phyloP scores from a whole-genome alignment of 92 coral and sea anemone species.

The Porites rus region DNA sequence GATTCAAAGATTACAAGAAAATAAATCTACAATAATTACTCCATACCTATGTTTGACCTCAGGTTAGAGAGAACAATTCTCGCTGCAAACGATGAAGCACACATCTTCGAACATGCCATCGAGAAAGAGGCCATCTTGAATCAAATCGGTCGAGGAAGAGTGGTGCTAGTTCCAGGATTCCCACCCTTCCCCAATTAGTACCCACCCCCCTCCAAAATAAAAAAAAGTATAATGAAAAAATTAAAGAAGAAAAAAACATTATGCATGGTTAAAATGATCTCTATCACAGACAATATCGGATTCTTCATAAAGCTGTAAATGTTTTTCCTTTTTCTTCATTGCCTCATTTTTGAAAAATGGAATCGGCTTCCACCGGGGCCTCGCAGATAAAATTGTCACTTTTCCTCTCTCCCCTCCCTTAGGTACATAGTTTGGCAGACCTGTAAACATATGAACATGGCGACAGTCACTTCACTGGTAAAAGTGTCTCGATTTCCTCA shows the following conservation, averaged over 20 bases:
- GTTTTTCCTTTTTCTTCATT: too few species aligned
- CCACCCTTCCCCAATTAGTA: not conserved
- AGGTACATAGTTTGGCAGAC: not conserved
- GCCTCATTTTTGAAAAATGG: too few species aligned
- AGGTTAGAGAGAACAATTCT: not conserved
- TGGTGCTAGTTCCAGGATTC: not conserved
- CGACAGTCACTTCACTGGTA: slow-evolving; percentile 3
- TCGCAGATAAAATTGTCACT: too few species aligned
- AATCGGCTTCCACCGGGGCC: too few species aligned
- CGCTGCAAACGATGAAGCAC: slow-evolving; percentile 19
- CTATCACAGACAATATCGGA: too few species aligned
- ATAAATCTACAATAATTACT: not conserved
- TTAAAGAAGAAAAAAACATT: too few species aligned
- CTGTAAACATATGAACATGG: slow-evolving; percentile 22
- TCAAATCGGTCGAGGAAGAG: not conserved
- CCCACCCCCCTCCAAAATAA: too few species aligned
- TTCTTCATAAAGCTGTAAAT: too few species aligned
- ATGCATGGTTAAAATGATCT: too few species aligned
- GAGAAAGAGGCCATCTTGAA: slow-evolving; percentile 33
- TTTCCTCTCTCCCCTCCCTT: not conserved
- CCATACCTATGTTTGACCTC: slow-evolving; percentile 28
- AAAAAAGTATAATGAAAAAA: too few species aligned
- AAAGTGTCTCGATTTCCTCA: not conserved
- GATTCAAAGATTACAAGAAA: not conserved
- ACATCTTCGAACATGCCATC: slow-evolving; percentile 26